These are phyloP conservation scores for Malurus alboscapulatus DNA, from an alignment of 2,113 vertebrate genomes.

Conservation along the genomic window DNA sequence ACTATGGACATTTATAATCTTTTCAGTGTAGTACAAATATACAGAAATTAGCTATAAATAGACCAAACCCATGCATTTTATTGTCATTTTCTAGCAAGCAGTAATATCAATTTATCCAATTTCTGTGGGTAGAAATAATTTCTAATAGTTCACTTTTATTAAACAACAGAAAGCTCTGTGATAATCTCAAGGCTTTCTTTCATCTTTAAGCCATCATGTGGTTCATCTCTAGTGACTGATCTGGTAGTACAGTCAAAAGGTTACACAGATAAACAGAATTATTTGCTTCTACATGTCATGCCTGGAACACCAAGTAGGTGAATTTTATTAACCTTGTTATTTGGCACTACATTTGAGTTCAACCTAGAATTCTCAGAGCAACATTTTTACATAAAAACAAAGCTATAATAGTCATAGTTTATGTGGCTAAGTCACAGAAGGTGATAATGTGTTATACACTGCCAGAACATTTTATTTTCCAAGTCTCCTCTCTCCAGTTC, in stretches of 20 bases:
- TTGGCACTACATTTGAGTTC: neutral
- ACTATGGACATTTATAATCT: neutral
- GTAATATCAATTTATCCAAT: neutral
- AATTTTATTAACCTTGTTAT: neutral
- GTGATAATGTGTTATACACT: neutral
- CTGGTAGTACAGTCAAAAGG: neutral
- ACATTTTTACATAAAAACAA: neutral
- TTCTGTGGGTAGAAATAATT: neutral
- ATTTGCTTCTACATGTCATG: neutral
- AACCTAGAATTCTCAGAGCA: neutral
- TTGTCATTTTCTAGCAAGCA: neutral
- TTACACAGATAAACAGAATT: neutral
- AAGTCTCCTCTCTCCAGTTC: neutral
- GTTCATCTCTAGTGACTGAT: neutral
- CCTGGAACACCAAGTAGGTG: neutral
- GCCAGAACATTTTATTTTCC: conserved; percentile 8
- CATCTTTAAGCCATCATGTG: neutral
- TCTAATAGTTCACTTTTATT: neutral
- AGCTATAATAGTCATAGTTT: neutral
- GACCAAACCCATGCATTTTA: neutral
- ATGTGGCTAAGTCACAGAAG: neutral
- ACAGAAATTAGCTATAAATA: neutral
- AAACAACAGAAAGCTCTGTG: neutral
- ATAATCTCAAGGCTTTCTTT: neutral
- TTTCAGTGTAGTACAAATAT: neutral